Percentiles rank a stretch among this genome's conserved stretches.
These are phyloP conservation scores for Drosophila stalkeri DNA, from an alignment of 2,888 invertebrate genomes.

Conservation along the genomic window DNA sequence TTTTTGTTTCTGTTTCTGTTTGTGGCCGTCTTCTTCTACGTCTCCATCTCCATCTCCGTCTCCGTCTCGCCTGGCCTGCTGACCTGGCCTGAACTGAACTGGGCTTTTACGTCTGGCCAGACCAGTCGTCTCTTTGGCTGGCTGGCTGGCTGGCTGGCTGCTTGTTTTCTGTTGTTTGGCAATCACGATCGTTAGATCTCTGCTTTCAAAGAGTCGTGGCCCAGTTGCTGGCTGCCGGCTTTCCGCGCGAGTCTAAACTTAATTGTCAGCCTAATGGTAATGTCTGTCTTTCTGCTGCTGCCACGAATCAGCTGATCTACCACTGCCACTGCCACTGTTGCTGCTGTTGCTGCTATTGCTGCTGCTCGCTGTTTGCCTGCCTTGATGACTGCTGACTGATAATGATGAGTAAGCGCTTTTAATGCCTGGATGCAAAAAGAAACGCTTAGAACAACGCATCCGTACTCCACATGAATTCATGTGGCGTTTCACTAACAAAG, in stretches of 20 bases:
- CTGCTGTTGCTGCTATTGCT: neutral
- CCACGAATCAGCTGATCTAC: conserved; percentile 66
- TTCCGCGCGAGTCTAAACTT: conserved; percentile 63
- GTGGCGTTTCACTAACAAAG: conserved; percentile 40
- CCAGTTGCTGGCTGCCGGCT: conserved; percentile 62
- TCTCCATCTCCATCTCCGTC: neutral
- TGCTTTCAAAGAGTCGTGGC: conserved; percentile 55
- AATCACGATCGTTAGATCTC: conserved; percentile 71
- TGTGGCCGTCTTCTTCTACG: conserved; percentile 1
- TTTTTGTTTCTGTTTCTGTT: conserved; percentile 15
- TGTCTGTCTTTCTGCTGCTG: conserved; percentile 39
- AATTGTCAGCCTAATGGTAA: conserved; percentile 71
- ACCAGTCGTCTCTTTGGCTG: conserved; percentile 56
- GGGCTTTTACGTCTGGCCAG: conserved; percentile 41
- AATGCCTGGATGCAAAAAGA: conserved; percentile 36
- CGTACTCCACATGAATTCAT: conserved; percentile 46
- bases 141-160: conserved; percentile 52
- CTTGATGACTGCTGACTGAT: conserved; percentile 58
- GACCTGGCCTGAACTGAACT: conserved; percentile 13
- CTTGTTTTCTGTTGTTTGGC: conserved; percentile 58
- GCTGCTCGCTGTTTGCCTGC: conserved; percentile 7
- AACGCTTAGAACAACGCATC: conserved; percentile 42
- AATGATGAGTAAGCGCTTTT: conserved; percentile 74
- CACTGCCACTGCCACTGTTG: neutral
- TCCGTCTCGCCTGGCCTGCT: conserved; percentile 18